Evolutionary conservation across 2,797 vertebrate genomes (phyloP).

Genomic region (Cichlasoma orientale): DNA sequence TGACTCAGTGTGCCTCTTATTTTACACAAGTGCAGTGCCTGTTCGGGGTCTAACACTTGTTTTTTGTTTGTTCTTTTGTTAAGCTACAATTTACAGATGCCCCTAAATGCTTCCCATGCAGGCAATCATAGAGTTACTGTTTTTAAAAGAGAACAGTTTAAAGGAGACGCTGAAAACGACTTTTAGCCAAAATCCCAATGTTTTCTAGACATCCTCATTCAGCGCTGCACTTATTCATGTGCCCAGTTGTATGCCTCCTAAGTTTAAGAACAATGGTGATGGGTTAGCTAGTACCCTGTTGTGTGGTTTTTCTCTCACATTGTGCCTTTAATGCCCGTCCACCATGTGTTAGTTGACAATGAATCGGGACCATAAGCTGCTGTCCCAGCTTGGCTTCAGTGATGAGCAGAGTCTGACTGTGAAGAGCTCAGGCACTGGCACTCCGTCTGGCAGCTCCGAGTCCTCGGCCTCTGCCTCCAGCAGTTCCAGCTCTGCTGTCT

Average conservation of each 20-base stretch:
- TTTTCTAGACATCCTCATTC: too few species aligned
- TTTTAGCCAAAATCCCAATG: too few species aligned
- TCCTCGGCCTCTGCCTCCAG: slow-evolving; percentile 92
- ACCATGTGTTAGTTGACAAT: slow-evolving; percentile 86
- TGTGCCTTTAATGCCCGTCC: slow-evolving; percentile 9
- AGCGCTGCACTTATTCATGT: too few species aligned
- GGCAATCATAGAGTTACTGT: background rate
- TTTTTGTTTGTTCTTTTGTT: background rate
- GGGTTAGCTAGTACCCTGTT: background rate
- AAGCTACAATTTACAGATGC: background rate
- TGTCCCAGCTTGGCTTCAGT: slow-evolving; percentile 95
- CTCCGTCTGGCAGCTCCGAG: slow-evolving; percentile 93
- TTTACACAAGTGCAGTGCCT: background rate
- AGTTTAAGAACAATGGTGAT: background rate
- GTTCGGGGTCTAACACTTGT: background rate
- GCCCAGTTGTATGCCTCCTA: background rate
- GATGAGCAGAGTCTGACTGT: slow-evolving; percentile 96
- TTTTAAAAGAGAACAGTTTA: background rate
- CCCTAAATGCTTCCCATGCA: background rate
- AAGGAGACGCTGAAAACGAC: too few species aligned
- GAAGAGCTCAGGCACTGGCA: slow-evolving; percentile 95
- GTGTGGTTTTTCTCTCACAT: slow-evolving; percentile 8
- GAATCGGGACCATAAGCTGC: slow-evolving; percentile 98
- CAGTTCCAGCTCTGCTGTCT: slow-evolving; percentile 89
- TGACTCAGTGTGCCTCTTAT: background rate